Evolutionary conservation across 2,888 invertebrate genomes (phyloP).

Genomic region (Lamproptera curius): DNA sequence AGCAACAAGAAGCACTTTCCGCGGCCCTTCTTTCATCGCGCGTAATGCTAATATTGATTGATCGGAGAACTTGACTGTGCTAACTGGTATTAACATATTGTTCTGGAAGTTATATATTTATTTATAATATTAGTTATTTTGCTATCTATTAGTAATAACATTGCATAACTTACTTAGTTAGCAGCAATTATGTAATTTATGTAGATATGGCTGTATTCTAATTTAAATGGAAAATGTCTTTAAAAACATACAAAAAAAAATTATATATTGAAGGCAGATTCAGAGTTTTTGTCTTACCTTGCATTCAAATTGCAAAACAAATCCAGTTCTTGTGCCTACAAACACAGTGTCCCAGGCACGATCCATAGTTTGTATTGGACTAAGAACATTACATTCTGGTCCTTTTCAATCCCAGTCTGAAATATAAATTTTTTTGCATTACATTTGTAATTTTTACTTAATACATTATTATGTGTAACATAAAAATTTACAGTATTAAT

Average conservation of each 20-base stretch:
- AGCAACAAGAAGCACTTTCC: conserved; percentile 83
- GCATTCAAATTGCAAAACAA: conserved; percentile 82
- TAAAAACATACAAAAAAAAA: too few species aligned
- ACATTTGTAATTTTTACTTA: too few species aligned
- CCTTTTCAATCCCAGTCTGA: conserved; percentile 75
- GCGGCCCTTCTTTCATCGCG: conserved; percentile 85
- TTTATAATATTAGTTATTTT: neutral
- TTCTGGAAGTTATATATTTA: conserved; percentile 65
- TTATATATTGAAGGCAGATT: too few species aligned
- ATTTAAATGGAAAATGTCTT: too few species aligned
- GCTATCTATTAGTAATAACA: too few species aligned
- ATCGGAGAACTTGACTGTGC: conserved; percentile 79
- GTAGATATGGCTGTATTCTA: too few species aligned
- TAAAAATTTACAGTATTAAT: too few species aligned
- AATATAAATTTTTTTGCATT: conserved; percentile 30
- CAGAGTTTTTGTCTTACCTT: conserved; percentile 78
- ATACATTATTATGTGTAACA: too few species aligned
- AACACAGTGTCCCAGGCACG: conserved; percentile 84
- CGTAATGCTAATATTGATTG: conserved; percentile 83
- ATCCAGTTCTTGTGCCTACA: conserved; percentile 85
- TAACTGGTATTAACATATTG: conserved; percentile 73
- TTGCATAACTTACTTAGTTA: too few species aligned
- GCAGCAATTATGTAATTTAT: too few species aligned
- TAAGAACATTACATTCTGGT: conserved; percentile 73
- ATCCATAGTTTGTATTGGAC: conserved; percentile 86